Evolutionary conservation across 2,888 invertebrate genomes (phyloP).

Genomic region (Calameuta idolon): DNA sequence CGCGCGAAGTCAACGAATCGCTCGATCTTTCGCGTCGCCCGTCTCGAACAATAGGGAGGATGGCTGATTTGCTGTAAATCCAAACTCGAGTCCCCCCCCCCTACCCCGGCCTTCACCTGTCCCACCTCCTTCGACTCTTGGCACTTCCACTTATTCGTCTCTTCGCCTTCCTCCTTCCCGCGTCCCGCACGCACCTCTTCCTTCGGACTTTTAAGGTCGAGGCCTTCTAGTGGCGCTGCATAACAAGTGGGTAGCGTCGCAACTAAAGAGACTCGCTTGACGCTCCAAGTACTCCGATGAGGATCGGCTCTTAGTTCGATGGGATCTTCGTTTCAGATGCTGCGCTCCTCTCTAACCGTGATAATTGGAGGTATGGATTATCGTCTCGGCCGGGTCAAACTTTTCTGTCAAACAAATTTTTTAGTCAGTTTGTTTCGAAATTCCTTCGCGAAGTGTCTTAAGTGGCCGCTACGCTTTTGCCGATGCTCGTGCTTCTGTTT

Average conservation of each 20-base stretch:
- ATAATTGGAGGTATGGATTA: neutral
- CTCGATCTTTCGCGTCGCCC: neutral
- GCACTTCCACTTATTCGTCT: no score
- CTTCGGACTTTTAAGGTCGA: neutral
- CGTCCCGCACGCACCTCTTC: no score
- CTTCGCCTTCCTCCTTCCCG: neutral
- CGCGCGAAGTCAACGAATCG: neutral
- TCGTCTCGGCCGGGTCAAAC: neutral
- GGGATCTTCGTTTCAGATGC: neutral
- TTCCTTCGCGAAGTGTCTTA: neutral
- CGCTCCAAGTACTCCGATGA: no score
- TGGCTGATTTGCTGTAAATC: neutral
- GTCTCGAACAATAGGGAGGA: neutral
- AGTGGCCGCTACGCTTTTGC: neutral
- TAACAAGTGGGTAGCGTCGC: neutral
- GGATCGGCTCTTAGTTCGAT: neutral
- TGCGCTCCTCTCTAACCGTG: neutral
- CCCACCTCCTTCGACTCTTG: no score
- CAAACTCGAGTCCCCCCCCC: neutral
- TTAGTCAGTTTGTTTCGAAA: neutral
- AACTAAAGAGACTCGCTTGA: no score
- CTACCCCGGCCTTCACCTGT: no score
- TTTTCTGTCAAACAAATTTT: neutral
- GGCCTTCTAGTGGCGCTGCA: neutral
- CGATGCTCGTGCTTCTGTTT: neutral